Percentiles rank a stretch among this genome's conserved stretches.
Conservation (phyloP, 2,113 vertebrate genomes). For the Hippocampus comes region DNA sequence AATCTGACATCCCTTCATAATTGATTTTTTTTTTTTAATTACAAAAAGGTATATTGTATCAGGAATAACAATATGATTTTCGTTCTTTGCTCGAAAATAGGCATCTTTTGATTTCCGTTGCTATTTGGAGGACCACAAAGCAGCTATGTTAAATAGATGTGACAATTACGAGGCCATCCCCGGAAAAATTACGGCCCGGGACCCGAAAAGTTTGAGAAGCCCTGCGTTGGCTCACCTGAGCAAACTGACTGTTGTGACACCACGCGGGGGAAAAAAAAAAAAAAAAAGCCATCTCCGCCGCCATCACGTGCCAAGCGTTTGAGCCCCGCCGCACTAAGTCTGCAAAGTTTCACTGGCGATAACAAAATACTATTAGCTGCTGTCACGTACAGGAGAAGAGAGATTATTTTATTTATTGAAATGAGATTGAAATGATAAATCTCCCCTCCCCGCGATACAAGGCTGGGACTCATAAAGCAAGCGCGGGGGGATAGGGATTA, state of each 20-base stretch:
- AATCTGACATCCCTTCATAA: too few species aligned
- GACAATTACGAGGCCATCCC: neutral
- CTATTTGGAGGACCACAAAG: too few species aligned
- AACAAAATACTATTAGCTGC: conserved; percentile 93
- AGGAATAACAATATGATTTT: too few species aligned
- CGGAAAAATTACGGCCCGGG: too few species aligned
- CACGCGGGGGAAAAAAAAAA: neutral
- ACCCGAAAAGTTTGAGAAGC: neutral
- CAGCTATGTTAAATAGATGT: neutral
- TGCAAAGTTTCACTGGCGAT: conserved; percentile 84
- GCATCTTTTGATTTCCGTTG: too few species aligned
- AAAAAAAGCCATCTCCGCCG: conserved; percentile 34
- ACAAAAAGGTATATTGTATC: too few species aligned
- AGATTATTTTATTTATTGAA: conserved; percentile 98
- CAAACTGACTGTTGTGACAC: conserved; percentile 40
- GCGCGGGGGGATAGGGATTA: conserved; percentile 85
- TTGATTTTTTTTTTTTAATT: too few species aligned
- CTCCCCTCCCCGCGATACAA: conserved; percentile 90
- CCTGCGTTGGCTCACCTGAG: conserved; percentile 1
- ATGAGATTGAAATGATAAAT: conserved; percentile 94
- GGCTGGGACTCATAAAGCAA: conserved; percentile 95
- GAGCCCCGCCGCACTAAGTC: conserved; percentile 62
- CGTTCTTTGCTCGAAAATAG: too few species aligned
- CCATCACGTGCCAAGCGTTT: conserved; percentile 49
- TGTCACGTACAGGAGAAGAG: conserved; percentile 82